Evolutionary conservation across 2,888 invertebrate species (phyloP).

Genomic region (Perizoma flavofasciatum): DNA sequence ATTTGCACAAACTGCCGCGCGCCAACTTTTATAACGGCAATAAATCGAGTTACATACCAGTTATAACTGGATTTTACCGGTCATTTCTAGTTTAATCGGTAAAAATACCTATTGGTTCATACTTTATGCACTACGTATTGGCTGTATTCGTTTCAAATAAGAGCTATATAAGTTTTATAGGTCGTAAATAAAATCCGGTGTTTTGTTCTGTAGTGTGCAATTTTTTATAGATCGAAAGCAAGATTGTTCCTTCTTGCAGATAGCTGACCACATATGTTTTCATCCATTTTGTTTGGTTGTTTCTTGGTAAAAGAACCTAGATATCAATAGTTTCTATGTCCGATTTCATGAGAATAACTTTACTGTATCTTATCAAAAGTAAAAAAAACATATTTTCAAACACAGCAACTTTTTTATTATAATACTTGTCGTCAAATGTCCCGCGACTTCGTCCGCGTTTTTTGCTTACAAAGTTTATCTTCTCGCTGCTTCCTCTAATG

Average conservation of each 20-base stretch:
- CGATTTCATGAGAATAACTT: too few relatives aligned
- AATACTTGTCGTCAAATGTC: too few relatives aligned
- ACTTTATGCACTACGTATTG: conserved; percentile 48
- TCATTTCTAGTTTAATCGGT: conserved; percentile 47
- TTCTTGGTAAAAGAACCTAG: too few relatives aligned
- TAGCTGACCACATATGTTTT: too few relatives aligned
- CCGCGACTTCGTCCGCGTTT: too few relatives aligned
- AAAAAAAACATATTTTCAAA: too few relatives aligned
- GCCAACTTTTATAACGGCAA: conserved; percentile 67
- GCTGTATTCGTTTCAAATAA: conserved; percentile 58
- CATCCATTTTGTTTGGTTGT: too few relatives aligned
- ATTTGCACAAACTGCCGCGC: conserved; percentile 57
- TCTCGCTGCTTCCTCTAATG: too few relatives aligned
- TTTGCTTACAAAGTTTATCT: too few relatives aligned
- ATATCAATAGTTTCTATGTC: too few relatives aligned
- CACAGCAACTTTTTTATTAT: too few relatives aligned
- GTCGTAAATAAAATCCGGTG: conserved; percentile 52
- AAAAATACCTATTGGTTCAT: conserved; percentile 41
- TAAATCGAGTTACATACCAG: conserved; percentile 58
- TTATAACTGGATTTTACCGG: conserved; percentile 50
- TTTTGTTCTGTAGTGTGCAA: conserved; percentile 26
- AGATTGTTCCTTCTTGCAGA: background rate
- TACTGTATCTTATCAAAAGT: too few relatives aligned
- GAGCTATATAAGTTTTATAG: conserved; percentile 65
- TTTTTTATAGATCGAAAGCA: conserved; percentile 7